Conservation (phyloP, 2,113 vertebrate species). For the Bufo gargarizans region DNA sequence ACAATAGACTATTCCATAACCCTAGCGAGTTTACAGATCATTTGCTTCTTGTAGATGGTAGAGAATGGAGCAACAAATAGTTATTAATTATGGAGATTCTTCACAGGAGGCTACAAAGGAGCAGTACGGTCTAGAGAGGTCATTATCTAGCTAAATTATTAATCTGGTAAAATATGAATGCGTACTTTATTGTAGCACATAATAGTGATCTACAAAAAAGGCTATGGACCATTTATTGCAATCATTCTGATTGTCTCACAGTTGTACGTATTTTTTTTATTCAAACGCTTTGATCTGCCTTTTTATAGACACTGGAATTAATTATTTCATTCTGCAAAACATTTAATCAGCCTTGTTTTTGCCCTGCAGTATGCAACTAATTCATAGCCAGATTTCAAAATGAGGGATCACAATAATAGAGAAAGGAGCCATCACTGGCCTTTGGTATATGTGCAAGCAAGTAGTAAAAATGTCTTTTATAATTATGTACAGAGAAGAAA, state of each 20-base stretch:
- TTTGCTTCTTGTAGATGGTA: too few relatives aligned
- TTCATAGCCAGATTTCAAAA: not conserved
- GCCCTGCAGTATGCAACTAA: not conserved
- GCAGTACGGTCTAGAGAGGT: not conserved
- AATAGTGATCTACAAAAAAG: not conserved
- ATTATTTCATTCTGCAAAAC: not conserved
- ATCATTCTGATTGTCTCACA: not conserved
- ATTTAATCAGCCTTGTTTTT: not conserved
- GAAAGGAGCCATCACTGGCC: not conserved
- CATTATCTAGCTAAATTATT: not conserved
- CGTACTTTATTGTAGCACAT: too few relatives aligned
- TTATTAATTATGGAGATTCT: not conserved
- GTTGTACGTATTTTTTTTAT: not conserved
- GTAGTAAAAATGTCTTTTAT: not conserved
- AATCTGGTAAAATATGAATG: too few relatives aligned
- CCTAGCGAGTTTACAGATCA: too few relatives aligned
- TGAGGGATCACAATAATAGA: not conserved
- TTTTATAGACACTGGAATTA: not conserved
- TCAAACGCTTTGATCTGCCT: not conserved
- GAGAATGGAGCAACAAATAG: not conserved
- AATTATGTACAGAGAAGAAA: too few relatives aligned
- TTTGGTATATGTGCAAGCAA: not conserved
- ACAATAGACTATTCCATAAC: too few relatives aligned
- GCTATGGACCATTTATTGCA: not conserved
- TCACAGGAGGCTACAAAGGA: not conserved